Evolutionary conservation across 2,888 invertebrate species (phyloP).

Genomic region (Agriopis leucophaearia): DNA sequence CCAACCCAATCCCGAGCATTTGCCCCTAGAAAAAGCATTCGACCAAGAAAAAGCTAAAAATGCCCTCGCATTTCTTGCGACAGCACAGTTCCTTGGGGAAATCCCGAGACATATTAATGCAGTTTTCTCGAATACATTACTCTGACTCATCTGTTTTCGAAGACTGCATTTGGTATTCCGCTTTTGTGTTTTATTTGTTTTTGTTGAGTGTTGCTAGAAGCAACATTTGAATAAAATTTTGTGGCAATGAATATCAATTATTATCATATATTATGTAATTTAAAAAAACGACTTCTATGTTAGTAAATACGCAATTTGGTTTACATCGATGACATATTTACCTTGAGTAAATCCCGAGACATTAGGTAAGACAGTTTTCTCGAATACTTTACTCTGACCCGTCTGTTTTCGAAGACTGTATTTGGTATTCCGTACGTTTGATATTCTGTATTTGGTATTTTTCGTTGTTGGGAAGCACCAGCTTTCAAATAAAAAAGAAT

Average conservation of each 20-base stretch:
- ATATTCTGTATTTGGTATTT: no score
- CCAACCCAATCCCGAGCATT: neutral
- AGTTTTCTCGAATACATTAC: constrained; percentile 28
- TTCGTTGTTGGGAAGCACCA: no score
- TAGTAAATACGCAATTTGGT: no score
- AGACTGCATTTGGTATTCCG: constrained; percentile 23
- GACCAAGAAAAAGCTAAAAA: constrained; percentile 12
- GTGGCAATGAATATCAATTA: neutral
- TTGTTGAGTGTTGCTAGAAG: neutral
- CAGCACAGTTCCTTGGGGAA: constrained; percentile 21
- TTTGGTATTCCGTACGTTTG: constrained; percentile 21
- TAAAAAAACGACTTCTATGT: no score
- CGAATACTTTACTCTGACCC: constrained; percentile 25
- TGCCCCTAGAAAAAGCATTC: constrained; percentile 3
- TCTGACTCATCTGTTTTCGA: constrained; percentile 27
- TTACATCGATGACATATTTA: no score
- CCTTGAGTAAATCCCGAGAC: constrained; percentile 30
- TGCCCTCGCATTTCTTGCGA: constrained; percentile 10
- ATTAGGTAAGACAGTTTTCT: constrained; percentile 33
- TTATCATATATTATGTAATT: no score
- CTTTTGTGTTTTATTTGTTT: constrained; percentile 14
- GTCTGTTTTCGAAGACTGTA: constrained; percentile 28
- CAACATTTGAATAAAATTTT: neutral
- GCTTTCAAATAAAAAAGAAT: no score
- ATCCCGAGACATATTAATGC: constrained; percentile 35